phyloP scores from a whole-genome alignment of 2,113 vertebrate genomes.

The Nycticebus coucang region DNA sequence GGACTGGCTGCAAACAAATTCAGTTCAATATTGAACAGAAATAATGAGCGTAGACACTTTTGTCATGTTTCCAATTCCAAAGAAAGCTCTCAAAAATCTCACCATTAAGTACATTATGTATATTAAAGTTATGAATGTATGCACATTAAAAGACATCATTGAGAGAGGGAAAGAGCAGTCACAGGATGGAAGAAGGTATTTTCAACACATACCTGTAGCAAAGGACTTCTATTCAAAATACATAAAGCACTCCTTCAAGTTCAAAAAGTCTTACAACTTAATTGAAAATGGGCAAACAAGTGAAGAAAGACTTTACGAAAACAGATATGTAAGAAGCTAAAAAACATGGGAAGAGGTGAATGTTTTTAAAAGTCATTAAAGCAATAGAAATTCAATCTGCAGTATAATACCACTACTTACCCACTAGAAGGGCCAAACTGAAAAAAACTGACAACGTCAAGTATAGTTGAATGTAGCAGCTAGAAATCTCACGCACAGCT shows the following conservation, averaged over 20 bases:
- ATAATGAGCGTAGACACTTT: neutral
- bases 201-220: neutral
- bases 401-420: neutral
- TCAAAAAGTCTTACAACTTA: neutral
- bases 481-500: neutral
- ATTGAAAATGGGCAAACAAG: neutral
- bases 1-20: neutral
- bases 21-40: neutral
- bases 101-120: neutral
- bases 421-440: neutral
- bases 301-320: neutral
- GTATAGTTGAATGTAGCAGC: neutral
- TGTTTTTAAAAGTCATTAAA: neutral
- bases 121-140: slow-evolving; percentile 5
- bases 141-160: neutral
- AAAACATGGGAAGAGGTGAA: neutral
- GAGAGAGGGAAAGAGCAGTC: neutral
- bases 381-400: neutral
- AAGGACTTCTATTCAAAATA: neutral
- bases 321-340: neutral
- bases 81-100: neutral
- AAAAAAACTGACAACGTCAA: neutral
- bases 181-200: neutral
- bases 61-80: neutral
- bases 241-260: neutral